Base-by-base conservation (phyloP, 2,888 invertebrate genomes). In the Diloba caeruleocephala region DNA sequence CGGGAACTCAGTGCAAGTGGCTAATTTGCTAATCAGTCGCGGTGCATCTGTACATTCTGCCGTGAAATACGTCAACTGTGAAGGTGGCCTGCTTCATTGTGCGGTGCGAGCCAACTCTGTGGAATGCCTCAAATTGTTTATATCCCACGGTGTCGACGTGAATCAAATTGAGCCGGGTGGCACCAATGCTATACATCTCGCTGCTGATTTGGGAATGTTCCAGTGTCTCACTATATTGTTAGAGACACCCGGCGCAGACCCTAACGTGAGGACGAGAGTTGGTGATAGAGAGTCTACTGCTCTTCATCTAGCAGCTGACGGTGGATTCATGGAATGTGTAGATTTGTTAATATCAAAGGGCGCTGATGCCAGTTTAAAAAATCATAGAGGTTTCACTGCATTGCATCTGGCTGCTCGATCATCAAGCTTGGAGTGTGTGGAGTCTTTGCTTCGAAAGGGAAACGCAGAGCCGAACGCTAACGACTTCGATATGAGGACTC, bases 241-340 rank as follows among this genome's bases (percentile, higher is more conserved):
- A 29, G 96, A 96, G 68, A 95, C 96, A 3, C 96, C 97, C 37
- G 94, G 95, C 54, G 95, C 95, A 0, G 95, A 97, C 75, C 94
- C 96, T 0, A 95, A 97, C 73, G 95, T 95, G 0, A 94, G 95
- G 58, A 96, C 96, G 32, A 90, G 95, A 59, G 95, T 95, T 21
- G 94, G 95, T 3, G 96, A 96, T 50, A 96, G 96, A 71, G 96
- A 96, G 62, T 96, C 96, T 8, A 97, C 97, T 0, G 96, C 97
- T 0, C 79, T 98, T 46, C 98, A 98, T 90, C 90, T 98, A 61
- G 98, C 98, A 0, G 98, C 98, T 0, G 98, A 98, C 79, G 97
- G 97, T 49, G 98, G 98, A 1, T 97, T 97, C 79, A 95, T 95
- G 8, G 97, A 98, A 43, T 97, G 97, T 74, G 95, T 98, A 0